Evolutionary conservation across 2,888 invertebrate species (phyloP).

Genomic region (Incurvaria masculella): DNA sequence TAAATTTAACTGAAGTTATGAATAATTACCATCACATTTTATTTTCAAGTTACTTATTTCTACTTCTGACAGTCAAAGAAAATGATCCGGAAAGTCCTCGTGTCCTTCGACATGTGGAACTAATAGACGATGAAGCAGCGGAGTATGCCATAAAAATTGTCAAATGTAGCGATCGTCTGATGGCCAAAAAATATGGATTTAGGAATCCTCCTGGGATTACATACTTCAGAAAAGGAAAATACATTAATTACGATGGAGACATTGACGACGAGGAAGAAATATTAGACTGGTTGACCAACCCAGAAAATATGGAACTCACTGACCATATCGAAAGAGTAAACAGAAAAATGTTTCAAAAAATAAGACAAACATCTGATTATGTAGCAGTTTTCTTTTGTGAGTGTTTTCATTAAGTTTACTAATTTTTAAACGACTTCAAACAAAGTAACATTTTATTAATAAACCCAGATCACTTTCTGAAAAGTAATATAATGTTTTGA

Average conservation of each 20-base stretch:
- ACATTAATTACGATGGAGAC: constrained; percentile 90
- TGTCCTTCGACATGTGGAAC: constrained; percentile 79
- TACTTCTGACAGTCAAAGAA: constrained; percentile 62
- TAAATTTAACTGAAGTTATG: constrained; percentile 5
- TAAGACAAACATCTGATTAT: constrained; percentile 84
- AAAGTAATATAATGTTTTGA: neutral
- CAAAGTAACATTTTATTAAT: no score
- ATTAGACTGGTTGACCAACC: constrained; percentile 89
- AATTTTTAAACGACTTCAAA: no score
- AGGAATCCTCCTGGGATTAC: constrained; percentile 88
- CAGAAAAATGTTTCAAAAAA: constrained; percentile 89
- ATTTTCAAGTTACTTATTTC: constrained; percentile 7
- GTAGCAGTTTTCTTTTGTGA: constrained; percentile 92
- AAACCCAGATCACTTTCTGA: no score
- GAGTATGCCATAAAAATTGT: constrained; percentile 91
- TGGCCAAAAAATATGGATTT: constrained; percentile 92
- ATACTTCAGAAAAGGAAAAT: constrained; percentile 86
- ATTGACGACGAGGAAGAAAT: constrained; percentile 90
- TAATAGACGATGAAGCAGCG: constrained; percentile 88
- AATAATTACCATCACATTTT: constrained; percentile 6
- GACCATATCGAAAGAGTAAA: constrained; percentile 92
- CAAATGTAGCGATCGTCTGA: constrained; percentile 81
- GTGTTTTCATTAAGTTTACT: constrained; percentile 29
- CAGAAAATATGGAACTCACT: constrained; percentile 90
- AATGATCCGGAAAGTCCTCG: constrained; percentile 78